These are phyloP conservation scores for Ramphastos sulfuratus DNA, from an alignment of 2,113 vertebrate species.

Conservation along the genomic window DNA sequence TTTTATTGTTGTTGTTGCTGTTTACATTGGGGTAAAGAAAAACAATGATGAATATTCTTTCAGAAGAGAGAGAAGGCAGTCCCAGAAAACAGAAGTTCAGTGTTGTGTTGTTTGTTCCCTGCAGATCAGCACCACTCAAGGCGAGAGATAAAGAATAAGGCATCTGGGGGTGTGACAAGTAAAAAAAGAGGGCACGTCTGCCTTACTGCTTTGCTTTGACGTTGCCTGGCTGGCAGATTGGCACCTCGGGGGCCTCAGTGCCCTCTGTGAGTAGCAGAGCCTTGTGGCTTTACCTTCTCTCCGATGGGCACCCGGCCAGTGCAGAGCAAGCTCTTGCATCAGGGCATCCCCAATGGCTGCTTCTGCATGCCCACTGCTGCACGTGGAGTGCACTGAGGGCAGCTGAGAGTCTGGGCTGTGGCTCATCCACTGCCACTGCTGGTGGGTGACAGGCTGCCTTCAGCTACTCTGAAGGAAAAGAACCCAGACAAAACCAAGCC, in stretches of 20 bases:
- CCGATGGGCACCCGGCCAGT: background rate
- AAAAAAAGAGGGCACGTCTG: constrained; percentile 10
- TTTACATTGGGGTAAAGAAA: background rate
- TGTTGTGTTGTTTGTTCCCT: background rate
- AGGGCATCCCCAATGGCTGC: background rate
- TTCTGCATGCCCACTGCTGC: rapidly evolving
- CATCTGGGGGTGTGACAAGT: background rate
- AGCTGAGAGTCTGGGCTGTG: background rate
- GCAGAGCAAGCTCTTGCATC: background rate
- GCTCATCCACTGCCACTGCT: constrained; percentile 14
- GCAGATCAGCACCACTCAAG: background rate
- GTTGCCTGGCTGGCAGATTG: background rate
- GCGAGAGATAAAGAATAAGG: background rate
- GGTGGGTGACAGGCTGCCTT: background rate
- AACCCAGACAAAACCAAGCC: background rate
- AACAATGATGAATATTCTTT: background rate
- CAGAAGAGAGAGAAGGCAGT: background rate
- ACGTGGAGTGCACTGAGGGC: background rate
- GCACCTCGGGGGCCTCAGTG: background rate
- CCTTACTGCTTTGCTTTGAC: background rate
- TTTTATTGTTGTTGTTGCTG: background rate
- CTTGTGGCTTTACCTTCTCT: background rate
- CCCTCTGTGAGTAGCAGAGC: background rate
- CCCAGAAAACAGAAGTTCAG: background rate
- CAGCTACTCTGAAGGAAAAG: background rate